Evolutionary conservation across 2,888 invertebrate species (phyloP).

Genomic region (Caenorhabditis sp.): DNA sequence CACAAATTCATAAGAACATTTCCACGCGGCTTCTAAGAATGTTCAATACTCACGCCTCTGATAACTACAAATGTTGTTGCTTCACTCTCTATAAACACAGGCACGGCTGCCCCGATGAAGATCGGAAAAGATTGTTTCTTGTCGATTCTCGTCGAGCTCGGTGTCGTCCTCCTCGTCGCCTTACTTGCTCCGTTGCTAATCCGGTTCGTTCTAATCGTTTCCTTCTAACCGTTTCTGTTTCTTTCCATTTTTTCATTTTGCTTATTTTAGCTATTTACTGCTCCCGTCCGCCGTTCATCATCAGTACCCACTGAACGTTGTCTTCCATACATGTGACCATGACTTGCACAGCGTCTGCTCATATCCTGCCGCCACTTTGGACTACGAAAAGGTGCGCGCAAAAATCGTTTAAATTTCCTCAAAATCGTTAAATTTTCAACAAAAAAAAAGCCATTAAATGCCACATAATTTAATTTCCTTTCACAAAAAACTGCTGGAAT

Average conservation of each 20-base stretch:
- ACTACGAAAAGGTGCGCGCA: constrained; percentile 62
- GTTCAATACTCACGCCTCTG: constrained; percentile 8
- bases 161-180: constrained; percentile 29
- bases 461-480: too few relatives aligned
- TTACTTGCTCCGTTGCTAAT: constrained; percentile 35
- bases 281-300: constrained; percentile 64
- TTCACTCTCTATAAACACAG: constrained; percentile 36
- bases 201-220: constrained; percentile 36
- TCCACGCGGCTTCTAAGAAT: constrained; percentile 32
- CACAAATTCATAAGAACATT: too few relatives aligned
- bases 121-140: constrained; percentile 43
- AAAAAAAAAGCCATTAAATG: too few relatives aligned
- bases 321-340: constrained; percentile 71
- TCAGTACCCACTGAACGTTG: constrained; percentile 70
- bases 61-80: constrained; percentile 11
- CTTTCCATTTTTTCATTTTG: not conserved
- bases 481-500: not conserved
- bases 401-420: too few relatives aligned
- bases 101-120: constrained; percentile 31
- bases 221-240: not conserved
- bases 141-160: constrained; percentile 42
- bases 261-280: constrained; percentile 45
- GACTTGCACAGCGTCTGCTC: constrained; percentile 76
- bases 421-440: too few relatives aligned
- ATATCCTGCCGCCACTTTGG: constrained; percentile 71